These are phyloP conservation scores for Porphyrio hochstetteri DNA, from an alignment of 2,113 vertebrate species.

Conservation along the genomic window DNA sequence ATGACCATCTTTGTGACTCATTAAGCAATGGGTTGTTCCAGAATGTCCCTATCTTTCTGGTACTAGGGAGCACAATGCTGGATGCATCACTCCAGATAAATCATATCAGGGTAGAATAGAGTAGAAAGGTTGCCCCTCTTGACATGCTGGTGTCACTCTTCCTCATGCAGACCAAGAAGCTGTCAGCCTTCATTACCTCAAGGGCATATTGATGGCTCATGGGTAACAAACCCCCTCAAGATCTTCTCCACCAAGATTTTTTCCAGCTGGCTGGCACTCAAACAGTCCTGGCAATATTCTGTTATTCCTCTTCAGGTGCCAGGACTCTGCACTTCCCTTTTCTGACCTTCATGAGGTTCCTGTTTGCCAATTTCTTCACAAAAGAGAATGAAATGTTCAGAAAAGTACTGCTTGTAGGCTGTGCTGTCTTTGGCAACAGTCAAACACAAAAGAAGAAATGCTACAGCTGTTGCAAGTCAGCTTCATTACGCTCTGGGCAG, in stretches of 20 bases:
- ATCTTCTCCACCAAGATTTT: not conserved
- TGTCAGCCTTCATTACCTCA: not conserved
- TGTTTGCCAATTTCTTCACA: not conserved
- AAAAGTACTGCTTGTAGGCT: not conserved
- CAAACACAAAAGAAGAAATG: not conserved
- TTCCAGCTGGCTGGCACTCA: not conserved
- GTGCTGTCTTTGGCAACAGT: not conserved
- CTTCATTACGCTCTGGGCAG: not conserved
- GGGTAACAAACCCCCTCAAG: too few species aligned
- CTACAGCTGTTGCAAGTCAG: not conserved
- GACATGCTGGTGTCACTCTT: not conserved
- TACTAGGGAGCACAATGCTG: not conserved
- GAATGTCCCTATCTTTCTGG: not conserved
- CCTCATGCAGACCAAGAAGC: not conserved
- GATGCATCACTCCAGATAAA: not conserved
- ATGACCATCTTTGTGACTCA: not conserved
- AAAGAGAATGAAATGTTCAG: not conserved
- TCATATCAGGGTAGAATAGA: not conserved
- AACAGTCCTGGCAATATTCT: too few species aligned
- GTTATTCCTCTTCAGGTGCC: not conserved
- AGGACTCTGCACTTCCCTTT: not conserved
- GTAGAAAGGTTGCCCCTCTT: not conserved
- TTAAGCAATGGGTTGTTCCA: not conserved
- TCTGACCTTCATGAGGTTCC: not conserved
- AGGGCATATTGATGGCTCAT: not conserved